phyloP scores from a whole-genome alignment of 2,888 invertebrate genomes.

The Drosophila barbarae region DNA sequence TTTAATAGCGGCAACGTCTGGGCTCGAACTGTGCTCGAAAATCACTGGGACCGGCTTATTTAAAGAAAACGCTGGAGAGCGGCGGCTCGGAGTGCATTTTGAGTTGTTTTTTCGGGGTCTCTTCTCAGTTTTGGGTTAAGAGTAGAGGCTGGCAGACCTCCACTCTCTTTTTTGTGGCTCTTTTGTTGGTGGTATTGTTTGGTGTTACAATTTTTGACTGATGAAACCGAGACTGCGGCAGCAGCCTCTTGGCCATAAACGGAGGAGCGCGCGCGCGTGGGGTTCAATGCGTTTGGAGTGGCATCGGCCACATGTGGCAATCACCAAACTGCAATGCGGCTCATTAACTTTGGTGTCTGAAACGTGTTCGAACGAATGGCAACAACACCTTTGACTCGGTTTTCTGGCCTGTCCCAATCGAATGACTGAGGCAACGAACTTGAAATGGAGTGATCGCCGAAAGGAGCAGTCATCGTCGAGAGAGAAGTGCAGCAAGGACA shows the following conservation, averaged over 20 bases:
- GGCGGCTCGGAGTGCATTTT: constrained; percentile 32
- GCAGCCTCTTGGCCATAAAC: constrained; percentile 25
- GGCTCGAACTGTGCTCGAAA: constrained; percentile 69
- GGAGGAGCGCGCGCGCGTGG: constrained; percentile 21
- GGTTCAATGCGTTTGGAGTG: constrained; percentile 63
- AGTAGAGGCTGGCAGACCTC: constrained; percentile 2
- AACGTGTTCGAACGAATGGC: constrained; percentile 52
- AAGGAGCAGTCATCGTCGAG: not conserved
- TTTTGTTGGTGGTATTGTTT: constrained; percentile 1
- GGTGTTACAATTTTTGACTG: constrained; percentile 28
- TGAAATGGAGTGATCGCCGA: constrained; percentile 28
- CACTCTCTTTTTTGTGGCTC: constrained; percentile 22
- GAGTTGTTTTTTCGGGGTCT: constrained; percentile 24
- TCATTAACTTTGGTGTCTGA: constrained; percentile 50
- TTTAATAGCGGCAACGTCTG: constrained; percentile 66
- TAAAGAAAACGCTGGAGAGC: constrained; percentile 70
- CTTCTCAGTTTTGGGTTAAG: constrained; percentile 51
- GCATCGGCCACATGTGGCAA: constrained; percentile 56
- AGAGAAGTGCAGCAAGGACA: constrained; percentile 3
- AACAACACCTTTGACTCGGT: constrained; percentile 29
- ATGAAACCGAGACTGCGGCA: constrained; percentile 15
- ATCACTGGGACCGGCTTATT: constrained; percentile 59
- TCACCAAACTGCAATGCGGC: constrained; percentile 45
- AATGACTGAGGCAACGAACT: constrained; percentile 75
- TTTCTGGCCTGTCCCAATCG: constrained; percentile 57